Evolutionary conservation across 2,113 vertebrate genomes (phyloP).

Genomic region (Cryptomyrus ogoouensis): DNA sequence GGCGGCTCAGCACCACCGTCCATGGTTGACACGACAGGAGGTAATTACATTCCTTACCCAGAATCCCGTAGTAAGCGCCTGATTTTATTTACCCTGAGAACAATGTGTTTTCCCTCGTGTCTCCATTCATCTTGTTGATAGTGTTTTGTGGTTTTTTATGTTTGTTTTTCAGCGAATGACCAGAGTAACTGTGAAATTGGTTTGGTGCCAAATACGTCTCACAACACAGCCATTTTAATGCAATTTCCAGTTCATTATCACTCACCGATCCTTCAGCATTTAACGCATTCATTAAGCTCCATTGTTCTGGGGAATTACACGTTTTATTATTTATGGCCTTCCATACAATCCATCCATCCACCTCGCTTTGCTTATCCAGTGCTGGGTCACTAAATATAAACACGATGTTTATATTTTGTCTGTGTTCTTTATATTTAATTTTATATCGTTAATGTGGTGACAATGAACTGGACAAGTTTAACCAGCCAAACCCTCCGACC

Average conservation of each 20-base stretch:
- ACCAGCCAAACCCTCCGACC: background rate
- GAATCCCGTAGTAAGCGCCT: slow-evolving; percentile 3
- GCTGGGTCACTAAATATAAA: background rate
- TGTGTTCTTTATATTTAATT: background rate
- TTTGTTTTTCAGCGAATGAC: slow-evolving; percentile 8
- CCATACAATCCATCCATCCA: background rate
- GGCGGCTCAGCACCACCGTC: slow-evolving; percentile 18
- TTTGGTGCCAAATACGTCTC: background rate
- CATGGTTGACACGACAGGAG: slow-evolving; percentile 16
- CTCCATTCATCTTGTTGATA: slow-evolving; percentile 9
- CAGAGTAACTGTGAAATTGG: background rate
- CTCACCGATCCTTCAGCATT: background rate
- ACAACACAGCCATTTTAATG: slow-evolving; percentile 6
- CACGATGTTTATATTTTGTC: background rate
- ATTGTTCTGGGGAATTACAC: background rate
- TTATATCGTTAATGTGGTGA: background rate
- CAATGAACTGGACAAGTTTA: background rate
- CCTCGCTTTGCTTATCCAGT: background rate
- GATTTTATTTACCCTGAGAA: background rate
- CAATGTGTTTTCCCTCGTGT: background rate
- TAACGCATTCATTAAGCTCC: background rate
- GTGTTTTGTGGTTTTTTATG: slow-evolving; percentile 10
- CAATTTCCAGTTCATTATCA: slow-evolving; percentile 5
- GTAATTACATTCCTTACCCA: slow-evolving; percentile 13
- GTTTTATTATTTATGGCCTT: background rate